Evolutionary conservation across 2,888 invertebrate genomes (phyloP), one percentile per base, ranked within the genome.

Genomic region (Cybosia mesomella): DNA sequence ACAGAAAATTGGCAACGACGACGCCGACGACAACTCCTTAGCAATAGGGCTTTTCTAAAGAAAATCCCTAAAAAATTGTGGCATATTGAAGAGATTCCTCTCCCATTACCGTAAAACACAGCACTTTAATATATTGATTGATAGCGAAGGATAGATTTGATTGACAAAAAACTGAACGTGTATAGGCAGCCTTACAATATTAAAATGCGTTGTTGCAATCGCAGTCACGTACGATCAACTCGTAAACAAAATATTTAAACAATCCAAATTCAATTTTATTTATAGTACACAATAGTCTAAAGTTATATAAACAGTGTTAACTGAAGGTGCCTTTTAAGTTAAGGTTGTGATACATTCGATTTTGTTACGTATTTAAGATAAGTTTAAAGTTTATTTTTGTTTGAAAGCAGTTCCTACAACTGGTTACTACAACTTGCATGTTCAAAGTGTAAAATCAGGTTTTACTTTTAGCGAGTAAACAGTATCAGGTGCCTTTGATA

Each of bases 191-290:
- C 49, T 67, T 55, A 43, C 5, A 13, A 64, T 11, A 54, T 22
- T 55, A 32, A 54, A 63, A 68, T 68, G 54, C 59, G 28, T 68
- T 58, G 57, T 58, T 68, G 67, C 67, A 68, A 59, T 54, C 62
- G 55, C 4, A 22, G 18, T 54, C 63, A 58, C 58, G 67, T 54
- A 68, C 36, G 13, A 59, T 21, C 39, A 21, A 22, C 32, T 60
- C 22, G 60, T 68, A 54, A 68, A 68, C 39, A 68, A 64, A 39
- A 13, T 34, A 54, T 9, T 28, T 4, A 22, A 11, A 28, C 32
- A 67, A 55, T 8, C 18, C 0, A 73, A 62, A 39, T 66, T 66
- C 2, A n/a, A 62, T 18, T 24, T 28, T 69, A 64, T 34, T 8
- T 22, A 0, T 13, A 13, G 0, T 1, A 0, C 0, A 0, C 21